phyloP scores from a whole-genome alignment of 2,113 vertebrate species.

The Macrotis lagotis region DNA sequence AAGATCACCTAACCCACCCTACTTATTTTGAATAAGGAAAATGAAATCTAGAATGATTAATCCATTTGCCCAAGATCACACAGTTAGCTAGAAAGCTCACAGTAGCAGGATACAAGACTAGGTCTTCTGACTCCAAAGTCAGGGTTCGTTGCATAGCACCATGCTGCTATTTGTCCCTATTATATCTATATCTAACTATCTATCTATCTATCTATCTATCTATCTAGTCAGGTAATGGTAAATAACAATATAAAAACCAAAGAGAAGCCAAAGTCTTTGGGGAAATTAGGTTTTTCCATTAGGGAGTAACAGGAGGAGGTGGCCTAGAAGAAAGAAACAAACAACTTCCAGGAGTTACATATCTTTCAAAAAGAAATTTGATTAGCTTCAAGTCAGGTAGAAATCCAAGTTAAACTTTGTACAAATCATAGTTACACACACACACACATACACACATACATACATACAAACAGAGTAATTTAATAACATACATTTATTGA shows the following conservation, averaged over 20 bases:
- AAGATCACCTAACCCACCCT: neutral
- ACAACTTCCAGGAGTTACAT: neutral
- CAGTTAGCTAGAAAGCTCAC: neutral
- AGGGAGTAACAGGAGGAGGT: neutral
- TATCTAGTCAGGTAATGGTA: neutral
- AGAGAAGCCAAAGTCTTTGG: neutral
- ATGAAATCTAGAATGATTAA: neutral
- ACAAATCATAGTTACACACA: neutral
- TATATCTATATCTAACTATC: too few relatives aligned
- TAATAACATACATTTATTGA: neutral
- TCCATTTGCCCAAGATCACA: neutral
- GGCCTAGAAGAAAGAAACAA: neutral
- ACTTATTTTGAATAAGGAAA: neutral
- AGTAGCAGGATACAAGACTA: neutral
- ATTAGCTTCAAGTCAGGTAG: neutral
- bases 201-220: too few relatives aligned
- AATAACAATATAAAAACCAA: neutral
- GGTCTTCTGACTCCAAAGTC: neutral
- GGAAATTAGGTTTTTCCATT: neutral
- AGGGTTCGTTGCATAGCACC: neutral
- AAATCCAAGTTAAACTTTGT: neutral
- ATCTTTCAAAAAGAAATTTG: constrained; percentile 8
- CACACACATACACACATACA: neutral
- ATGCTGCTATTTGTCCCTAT: neutral
- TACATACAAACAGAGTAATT: neutral